Base-by-base conservation (phyloP, 2,888 invertebrate genomes). In the Synanthedon andrenaeformis region DNA sequence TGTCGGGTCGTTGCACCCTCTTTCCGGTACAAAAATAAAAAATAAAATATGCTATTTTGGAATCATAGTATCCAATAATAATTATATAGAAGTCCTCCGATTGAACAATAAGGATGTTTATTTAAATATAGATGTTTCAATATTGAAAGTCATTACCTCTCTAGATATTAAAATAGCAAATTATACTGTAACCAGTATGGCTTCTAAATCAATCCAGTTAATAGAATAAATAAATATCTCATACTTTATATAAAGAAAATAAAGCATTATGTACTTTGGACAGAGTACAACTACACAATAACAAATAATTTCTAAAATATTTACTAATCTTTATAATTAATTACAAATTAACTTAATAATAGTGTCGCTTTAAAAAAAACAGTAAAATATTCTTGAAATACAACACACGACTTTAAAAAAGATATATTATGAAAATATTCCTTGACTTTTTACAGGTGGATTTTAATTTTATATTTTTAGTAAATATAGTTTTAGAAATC, bases 21-120 rank as follows among this genome's bases (percentile, higher is more conserved):
- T 69, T 68, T 67, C 81, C 79, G 76, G 82, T 85, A 84, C 84
- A 85, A 86, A 83, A 72, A 69, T 74, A 70, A 74, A 67, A 74
- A 69, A 66, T 63, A 69, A 74, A 69, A 66, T 63, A 72, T 62
- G 59, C 68, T 80, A 78, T 80, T 73, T 78, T 72, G 72, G 70
- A 74, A 72, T 69, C 61, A 62, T 66, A 67, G 64, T 66, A 69
- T 71, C 69, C 70, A 65, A 57, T 67, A 64, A 68, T 64, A 62
- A 65, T 69, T 76, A 77, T 78, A 82, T 76, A 65, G 68, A 74
- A 72, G 70, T 80, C 76, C 78, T 76, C 75, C 67, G 69, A 76
- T 54, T 17, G 12, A 66, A 70, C 65, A 72, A 70, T 73, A 77
- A 76, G 74, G 73, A 75, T 72, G 69, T 75, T 74, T 75, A 76